Base-by-base conservation (phyloP, 2,113 vertebrate genomes). In the Synodontis membranacea region DNA sequence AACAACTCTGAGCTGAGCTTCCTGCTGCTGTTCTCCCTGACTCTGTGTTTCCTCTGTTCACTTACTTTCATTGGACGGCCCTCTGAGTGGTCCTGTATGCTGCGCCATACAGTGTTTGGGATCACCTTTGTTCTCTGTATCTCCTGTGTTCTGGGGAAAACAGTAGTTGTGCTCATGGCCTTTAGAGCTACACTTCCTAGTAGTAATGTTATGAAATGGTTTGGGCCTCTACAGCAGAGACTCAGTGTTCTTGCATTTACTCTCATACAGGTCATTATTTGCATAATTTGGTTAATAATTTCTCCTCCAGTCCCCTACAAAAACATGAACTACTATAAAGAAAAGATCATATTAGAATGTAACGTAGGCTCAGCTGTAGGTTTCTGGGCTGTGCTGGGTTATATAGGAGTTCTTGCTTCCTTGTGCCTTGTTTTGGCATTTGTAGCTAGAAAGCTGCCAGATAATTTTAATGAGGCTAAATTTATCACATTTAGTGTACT, bases 401-500 rank as follows among this genome's bases (percentile, higher is more conserved):
- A 76, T 76, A 76, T 76, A 19, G 74, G 74, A n/a, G 28, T 76
- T n/a, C 42, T 75, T 0, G 94, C 95, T 48, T 6, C 92, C 14
- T 85, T 95, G 0, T 95, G 95, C 88, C 94, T 95, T 58, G 15
- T 95, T 75, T 89, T 94, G 46, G 94, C 95, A 83, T 95, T 95
- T 89, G 88, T 95, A 9, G 74, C 74, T 19, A 76, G 74, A 48
- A 76, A 76, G 44, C 28, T 76, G 28, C 74, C 74, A 7, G 94
- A 93, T 89, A 95, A 95, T 76, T 95, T 95, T 82, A 95, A 95
- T 7, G 95, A 96, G 88, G 94, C 95, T 34, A 94, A 94, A 86
- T 92, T 95, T 78, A 95, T 96, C 92, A 94, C 94, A 10, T 96
- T 96, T 91, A 96, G 95, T 81, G 94, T 95, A 93, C 85, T 96